Base-by-base conservation (phyloP, 2,888 invertebrate genomes). In the Conchocele bisecta region DNA sequence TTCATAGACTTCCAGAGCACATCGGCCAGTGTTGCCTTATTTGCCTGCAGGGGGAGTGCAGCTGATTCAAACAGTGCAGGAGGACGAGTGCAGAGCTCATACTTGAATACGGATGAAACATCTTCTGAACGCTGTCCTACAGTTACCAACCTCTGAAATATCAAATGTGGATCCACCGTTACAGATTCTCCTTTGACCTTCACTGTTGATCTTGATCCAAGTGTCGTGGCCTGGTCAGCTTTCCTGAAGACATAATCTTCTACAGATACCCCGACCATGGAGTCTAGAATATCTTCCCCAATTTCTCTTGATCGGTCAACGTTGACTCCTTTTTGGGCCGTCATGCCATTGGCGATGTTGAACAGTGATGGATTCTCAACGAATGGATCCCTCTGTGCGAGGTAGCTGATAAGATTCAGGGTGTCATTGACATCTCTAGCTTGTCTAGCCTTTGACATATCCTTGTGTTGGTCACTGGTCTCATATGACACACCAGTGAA, bases 311-410 rank as follows among this genome's bases (percentile, higher is more conserved):
- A 17, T 20, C 22, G 17, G n/a, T 42, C 42, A n/a, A 22, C 42
- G 69, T 73, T 6, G 76, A 24, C 22, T 54, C 44, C 33, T 64
- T 60, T 51, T 15, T 73, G 75, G 11, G 75, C 83, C 53, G 29
- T 29, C 6, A 64, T 71, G 22, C 83, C 82, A 37, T 71, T 83
- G 50, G 70, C 75, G 31, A 86, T 75, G 54, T 77, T 86, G 29
- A 73, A 53, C 2, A 84, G 53, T 7, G 15, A 26, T 35, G 29
- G 11, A 11, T 71, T 76, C 28, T 59, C 66, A 26, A 15, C 13
- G 35, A 85, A 82, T 15, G 81, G 83, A 50, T 60, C 77, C 37
- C 64, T 67, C 0, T 73, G 70, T n/a, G 46, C 20, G 1, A 83
- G 37, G 48, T 69, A 75, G 0, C 29, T 3, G 1, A 75, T n/a